Evolutionary conservation across 2,888 invertebrate genomes (phyloP).

Genomic region (Notodonta dromedarius): DNA sequence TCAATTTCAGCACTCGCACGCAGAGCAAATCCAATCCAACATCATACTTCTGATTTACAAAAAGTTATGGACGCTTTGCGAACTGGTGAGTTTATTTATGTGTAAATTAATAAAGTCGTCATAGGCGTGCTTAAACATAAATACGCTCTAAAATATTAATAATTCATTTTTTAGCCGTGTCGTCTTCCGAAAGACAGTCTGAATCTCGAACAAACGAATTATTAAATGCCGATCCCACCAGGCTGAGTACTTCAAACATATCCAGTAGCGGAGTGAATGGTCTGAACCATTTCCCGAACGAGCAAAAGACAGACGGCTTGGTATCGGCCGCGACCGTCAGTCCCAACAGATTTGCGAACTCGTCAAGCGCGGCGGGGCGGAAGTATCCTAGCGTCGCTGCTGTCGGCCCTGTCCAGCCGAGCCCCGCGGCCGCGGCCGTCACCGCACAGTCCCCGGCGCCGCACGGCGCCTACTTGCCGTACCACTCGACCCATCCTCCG

Average conservation of each 20-base stretch:
- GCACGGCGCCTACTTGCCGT: slow-evolving; percentile 26
- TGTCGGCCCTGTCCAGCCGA: slow-evolving; percentile 3
- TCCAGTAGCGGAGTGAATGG: slow-evolving; percentile 16
- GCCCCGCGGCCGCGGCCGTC: not conserved
- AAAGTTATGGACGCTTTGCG: slow-evolving; percentile 24
- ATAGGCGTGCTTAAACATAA: not conserved
- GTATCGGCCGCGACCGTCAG: slow-evolving; percentile 7
- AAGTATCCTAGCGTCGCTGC: slow-evolving; percentile 12
- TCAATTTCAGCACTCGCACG: slow-evolving; percentile 21
- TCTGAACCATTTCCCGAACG: slow-evolving; percentile 18
- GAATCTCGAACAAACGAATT: slow-evolving; percentile 21
- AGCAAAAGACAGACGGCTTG: slow-evolving; percentile 14
- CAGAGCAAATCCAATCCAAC: slow-evolving; percentile 17
- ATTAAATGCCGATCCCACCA: slow-evolving; percentile 7
- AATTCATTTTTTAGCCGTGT: not conserved
- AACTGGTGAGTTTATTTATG: slow-evolving; percentile 31
- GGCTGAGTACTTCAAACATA: slow-evolving; percentile 16
- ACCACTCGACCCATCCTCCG: slow-evolving; percentile 36
- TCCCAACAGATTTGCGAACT: slow-evolving; percentile 7
- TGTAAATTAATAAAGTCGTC: too few species aligned
- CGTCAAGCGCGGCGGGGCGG: slow-evolving; percentile 12
- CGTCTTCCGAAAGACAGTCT: slow-evolving; percentile 8
- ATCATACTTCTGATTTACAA: slow-evolving; percentile 25
- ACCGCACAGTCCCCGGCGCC: slow-evolving; percentile 12
- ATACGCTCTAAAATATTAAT: not conserved